A percentile compares a stretch with the other conserved stretches of the same genome.
phyloP scores from a whole-genome alignment of 2,888 invertebrate genomes.

The Furcula furcula region DNA sequence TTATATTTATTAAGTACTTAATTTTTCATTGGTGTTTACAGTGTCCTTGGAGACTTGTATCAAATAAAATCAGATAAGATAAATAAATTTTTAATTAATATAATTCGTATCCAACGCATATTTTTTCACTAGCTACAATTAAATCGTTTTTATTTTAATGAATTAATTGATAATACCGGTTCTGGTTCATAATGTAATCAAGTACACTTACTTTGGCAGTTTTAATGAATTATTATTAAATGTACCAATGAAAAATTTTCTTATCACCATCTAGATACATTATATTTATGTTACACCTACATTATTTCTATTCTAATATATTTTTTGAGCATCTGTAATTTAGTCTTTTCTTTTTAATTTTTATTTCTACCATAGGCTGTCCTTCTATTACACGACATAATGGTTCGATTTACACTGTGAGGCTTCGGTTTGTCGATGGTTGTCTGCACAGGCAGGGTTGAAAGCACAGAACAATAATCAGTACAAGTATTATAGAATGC shows the following conservation, averaged over 20 bases:
- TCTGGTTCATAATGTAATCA: slow-evolving; percentile 45
- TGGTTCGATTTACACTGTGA: too few species aligned
- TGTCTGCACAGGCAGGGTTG: too few species aligned
- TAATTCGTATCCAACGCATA: slow-evolving; percentile 34
- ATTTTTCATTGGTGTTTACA: slow-evolving; percentile 70
- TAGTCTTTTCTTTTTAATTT: slow-evolving; percentile 12
- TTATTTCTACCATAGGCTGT: too few species aligned
- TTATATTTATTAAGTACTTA: slow-evolving; percentile 20
- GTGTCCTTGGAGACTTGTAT: slow-evolving; percentile 22
- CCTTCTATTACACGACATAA: too few species aligned
- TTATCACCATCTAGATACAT: slow-evolving; percentile 10
- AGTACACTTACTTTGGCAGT: slow-evolving; percentile 36
- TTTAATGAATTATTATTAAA: slow-evolving; percentile 23
- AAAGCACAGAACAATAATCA: too few species aligned
- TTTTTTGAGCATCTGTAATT: slow-evolving; percentile 27
- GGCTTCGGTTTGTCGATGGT: too few species aligned
- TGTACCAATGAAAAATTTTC: slow-evolving; percentile 59
- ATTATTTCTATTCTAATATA: slow-evolving; percentile 33
- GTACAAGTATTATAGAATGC: too few species aligned
- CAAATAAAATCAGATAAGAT: slow-evolving; percentile 27
- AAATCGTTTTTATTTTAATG: slow-evolving; percentile 58
- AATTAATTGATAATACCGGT: slow-evolving; percentile 59
- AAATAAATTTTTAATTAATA: slow-evolving; percentile 40
- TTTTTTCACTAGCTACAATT: slow-evolving; percentile 36
- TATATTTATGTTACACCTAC: background rate